A percentile compares a stretch with the other conserved stretches of the same genome.
Conservation (phyloP, 2,797 vertebrate genomes). For the Schizothorax lantsangensis region DNA sequence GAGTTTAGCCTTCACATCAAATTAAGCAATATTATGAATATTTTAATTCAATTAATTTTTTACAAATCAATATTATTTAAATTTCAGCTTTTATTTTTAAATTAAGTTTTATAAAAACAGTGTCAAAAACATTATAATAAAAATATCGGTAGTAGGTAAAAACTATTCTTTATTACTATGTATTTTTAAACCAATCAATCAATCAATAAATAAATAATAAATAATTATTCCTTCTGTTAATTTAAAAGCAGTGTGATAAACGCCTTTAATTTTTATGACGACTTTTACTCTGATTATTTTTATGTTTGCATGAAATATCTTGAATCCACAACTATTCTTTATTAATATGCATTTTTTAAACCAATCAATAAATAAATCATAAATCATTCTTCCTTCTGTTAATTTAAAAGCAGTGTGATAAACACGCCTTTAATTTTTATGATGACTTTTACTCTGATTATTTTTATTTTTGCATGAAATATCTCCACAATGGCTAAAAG, state of each 20-base stretch:
- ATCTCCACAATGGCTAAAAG: not conserved
- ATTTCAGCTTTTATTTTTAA: not conserved
- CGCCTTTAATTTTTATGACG: no score
- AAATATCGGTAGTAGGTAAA: not conserved
- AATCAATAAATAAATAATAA: not conserved
- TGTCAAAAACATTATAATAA: not conserved
- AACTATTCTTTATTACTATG: not conserved
- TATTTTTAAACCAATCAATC: not conserved
- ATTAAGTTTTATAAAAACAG: not conserved
- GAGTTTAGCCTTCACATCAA: not conserved
- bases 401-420: not conserved
- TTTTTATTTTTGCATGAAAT: not conserved
- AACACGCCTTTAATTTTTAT: not conserved
- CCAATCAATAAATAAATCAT: not conserved
- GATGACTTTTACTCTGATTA: not conserved
- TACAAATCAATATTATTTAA: not conserved
- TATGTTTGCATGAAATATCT: not conserved
- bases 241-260: not conserved
- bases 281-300: not conserved
- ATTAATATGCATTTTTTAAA: not conserved
- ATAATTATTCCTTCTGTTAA: not conserved
- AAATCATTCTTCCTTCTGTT: not conserved
- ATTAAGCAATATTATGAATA: not conserved
- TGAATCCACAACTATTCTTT: not conserved
- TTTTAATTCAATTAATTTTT: not conserved